Evolutionary conservation across 92 coral and sea anemone genomes (phyloP).

Genomic region (Umimayanthus kanabou): DNA sequence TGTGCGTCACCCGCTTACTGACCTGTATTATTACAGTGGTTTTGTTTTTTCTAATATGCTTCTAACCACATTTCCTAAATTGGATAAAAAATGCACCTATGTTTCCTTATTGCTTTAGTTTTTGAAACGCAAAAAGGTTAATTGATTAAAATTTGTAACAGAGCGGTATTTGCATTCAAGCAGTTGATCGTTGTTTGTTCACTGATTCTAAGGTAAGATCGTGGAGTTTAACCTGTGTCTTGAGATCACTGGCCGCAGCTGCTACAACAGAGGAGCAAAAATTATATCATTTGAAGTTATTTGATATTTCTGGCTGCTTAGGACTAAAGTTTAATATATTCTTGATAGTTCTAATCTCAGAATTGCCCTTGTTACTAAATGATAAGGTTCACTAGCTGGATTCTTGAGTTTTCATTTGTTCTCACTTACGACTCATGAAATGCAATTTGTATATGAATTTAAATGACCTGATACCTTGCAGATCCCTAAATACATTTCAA

Average conservation of each 20-base stretch:
- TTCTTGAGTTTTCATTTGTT: background rate
- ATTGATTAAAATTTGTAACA: background rate
- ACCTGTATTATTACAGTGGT: background rate
- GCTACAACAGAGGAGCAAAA: background rate
- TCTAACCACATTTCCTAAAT: background rate
- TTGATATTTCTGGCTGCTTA: background rate
- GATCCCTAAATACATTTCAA: background rate
- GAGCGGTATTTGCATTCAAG: background rate
- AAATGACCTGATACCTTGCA: background rate
- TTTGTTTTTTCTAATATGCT: background rate
- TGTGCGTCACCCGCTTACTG: no score
- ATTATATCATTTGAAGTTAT: background rate
- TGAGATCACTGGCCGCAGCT: background rate
- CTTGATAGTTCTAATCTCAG: background rate
- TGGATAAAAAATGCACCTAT: background rate
- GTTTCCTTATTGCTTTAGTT: background rate
- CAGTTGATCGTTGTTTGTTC: no score
- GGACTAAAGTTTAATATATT: background rate
- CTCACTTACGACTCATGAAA: background rate
- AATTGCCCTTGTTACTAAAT: no score
- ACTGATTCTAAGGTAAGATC: background rate
- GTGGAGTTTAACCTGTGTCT: background rate
- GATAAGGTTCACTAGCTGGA: background rate
- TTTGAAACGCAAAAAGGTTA: background rate
- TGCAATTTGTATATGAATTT: background rate